Evolutionary conservation across 92 coral and sea anemone species (phyloP), one percentile per base, ranked within the genome.

Genomic region (Heliopora coerulea): DNA sequence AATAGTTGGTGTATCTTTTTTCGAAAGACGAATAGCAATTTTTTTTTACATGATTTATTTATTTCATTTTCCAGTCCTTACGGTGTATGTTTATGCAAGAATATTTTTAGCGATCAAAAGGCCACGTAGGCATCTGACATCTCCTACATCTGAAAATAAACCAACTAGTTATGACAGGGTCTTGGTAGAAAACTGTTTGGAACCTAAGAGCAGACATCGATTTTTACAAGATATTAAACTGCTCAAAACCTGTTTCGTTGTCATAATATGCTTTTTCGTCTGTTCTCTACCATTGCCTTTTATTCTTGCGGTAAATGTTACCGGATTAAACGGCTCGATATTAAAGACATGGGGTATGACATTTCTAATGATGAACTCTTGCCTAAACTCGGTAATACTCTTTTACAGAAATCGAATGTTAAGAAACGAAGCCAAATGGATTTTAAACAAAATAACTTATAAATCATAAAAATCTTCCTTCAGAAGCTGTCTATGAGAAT

Each of bases 321-420:
- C 8, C 54, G 39, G 35, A 15, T 67, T 67, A 4, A 27, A 48
- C 13, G 7, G 9, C 14, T 9, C 33, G 17, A 8, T 67, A 20
- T 26, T 24, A 2, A 33, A 25, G 41, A 48, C 3, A 18, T 67
- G 74, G 74, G 26, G 59, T n/a, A 11, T 67, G 17, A 44, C 74
- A 17, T 67, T 49, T 3, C 17, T 33, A 13, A 67, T 25, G 59
- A 13, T 67, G 21, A 67, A 67, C 29, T 44, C 74, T 7, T 44
- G 59, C 41, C 9, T 46, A 3, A 67, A 67, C 19, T 67, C 74
- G 30, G 39, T 67, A 1, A 67, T 67, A 26, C 48, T 67, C 58
- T 67, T 67, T 48, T 67, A 59, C 59, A 67, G 58, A 20, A 67
- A 67, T 39, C 28, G 34, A 48, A 26, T 29, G 24, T 40, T 67